These are phyloP conservation scores for Prorops nasuta DNA, from an alignment of 1,140 invertebrate species.

Conservation along the genomic window DNA sequence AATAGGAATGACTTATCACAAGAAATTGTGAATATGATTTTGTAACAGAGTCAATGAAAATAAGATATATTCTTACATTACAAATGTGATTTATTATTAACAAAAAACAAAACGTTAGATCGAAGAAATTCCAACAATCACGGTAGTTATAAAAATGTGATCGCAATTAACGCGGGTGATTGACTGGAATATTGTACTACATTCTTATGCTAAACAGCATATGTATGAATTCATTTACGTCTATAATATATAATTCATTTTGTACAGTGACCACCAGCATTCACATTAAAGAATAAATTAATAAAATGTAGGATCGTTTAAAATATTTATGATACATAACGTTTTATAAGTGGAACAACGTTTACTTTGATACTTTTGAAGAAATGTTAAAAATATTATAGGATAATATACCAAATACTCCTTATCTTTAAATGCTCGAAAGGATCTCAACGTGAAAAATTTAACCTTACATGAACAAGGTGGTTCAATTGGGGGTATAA, in stretches of 20 bases:
- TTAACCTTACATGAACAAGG: slow-evolving; percentile 27
- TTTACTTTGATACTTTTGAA: no score
- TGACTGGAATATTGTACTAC: slow-evolving; percentile 37
- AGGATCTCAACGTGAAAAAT: slow-evolving; percentile 15
- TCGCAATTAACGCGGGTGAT: slow-evolving; percentile 40
- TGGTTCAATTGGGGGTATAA: slow-evolving; percentile 31
- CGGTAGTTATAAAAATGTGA: slow-evolving; percentile 37
- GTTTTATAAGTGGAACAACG: no score
- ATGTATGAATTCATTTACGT: slow-evolving; percentile 28
- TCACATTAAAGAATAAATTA: slow-evolving; percentile 30
- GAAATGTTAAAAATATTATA: no score
- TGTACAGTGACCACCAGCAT: slow-evolving; percentile 27
- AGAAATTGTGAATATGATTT: slow-evolving; percentile 23
- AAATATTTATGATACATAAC: no score
- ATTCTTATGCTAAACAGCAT: slow-evolving; percentile 31
- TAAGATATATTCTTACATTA: slow-evolving; percentile 29
- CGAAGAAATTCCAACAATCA: slow-evolving; percentile 32
- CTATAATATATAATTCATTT: slow-evolving; percentile 25
- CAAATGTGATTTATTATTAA: slow-evolving; percentile 50
- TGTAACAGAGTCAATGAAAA: slow-evolving; percentile 8
- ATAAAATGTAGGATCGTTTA: no score
- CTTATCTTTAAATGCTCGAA: no score
- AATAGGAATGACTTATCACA: slow-evolving; percentile 29
- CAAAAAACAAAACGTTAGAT: slow-evolving; percentile 43
- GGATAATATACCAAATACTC: no score